Evolutionary conservation across 2,113 vertebrate genomes (phyloP).

Genomic region (Physeter macrocephalus): DNA sequence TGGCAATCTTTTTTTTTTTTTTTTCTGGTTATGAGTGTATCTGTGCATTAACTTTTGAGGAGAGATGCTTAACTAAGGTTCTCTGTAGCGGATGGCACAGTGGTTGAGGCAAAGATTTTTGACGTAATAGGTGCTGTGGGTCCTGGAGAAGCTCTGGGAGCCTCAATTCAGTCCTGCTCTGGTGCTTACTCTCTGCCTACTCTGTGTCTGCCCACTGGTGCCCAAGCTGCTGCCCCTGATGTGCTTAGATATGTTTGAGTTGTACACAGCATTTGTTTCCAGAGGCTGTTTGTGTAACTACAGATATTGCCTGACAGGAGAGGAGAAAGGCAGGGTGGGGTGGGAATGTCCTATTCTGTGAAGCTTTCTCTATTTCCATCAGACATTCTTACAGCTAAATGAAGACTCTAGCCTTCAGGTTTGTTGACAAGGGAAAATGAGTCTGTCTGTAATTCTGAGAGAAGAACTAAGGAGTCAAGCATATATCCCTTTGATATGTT

Average conservation of each 20-base stretch:
- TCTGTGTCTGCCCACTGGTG: neutral
- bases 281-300: neutral
- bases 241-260: neutral
- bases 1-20: neutral
- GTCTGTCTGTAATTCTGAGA: conserved; percentile 43
- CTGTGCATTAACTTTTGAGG: neutral
- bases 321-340: neutral
- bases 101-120: neutral
- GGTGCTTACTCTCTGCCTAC: neutral
- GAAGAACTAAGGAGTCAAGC: neutral
- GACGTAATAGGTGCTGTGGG: neutral
- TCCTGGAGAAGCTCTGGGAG: neutral
- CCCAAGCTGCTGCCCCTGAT: neutral
- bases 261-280: neutral
- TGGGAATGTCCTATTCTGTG: neutral
- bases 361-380: neutral
- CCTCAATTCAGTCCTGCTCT: neutral
- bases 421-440: conserved; percentile 48
- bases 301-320: neutral
- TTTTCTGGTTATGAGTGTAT: neutral
- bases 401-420: neutral
- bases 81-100: neutral
- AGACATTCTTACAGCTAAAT: conserved; percentile 22
- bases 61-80: neutral
- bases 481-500: conserved; percentile 50